phyloP scores from a whole-genome alignment of 2,113 vertebrate species.

The Chionis minor region DNA sequence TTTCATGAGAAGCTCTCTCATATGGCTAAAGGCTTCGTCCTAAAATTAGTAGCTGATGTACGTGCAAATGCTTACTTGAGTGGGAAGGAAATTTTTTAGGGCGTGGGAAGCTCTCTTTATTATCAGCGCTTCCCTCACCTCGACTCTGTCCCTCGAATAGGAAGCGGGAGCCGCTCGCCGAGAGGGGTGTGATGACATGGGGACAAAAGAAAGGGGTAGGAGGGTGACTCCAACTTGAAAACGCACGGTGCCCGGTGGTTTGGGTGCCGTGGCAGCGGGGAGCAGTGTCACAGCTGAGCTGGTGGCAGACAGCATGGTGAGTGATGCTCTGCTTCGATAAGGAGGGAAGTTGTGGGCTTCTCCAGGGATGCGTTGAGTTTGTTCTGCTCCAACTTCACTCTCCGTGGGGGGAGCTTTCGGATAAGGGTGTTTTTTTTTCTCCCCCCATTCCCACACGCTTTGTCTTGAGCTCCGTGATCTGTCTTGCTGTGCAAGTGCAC shows the following conservation, averaged over 20 bases:
- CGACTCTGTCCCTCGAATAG: fast-evolving
- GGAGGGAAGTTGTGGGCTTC: neutral
- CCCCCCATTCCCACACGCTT: neutral
- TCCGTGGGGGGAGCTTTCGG: neutral
- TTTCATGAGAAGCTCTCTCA: neutral
- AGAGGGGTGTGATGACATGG: fast-evolving
- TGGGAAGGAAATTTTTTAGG: slow-evolving; percentile 33
- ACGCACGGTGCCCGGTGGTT: fast-evolving
- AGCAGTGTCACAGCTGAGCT: neutral
- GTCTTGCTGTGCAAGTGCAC: neutral
- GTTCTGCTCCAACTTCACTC: neutral
- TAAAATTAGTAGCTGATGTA: slow-evolving; percentile 4
- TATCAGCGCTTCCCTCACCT: neutral
- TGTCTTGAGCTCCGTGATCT: neutral
- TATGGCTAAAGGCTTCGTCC: neutral
- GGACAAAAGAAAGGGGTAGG: neutral
- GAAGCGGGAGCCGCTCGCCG: fast-evolving
- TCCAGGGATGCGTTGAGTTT: fast-evolving
- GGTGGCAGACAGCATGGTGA: neutral
- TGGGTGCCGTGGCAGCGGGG: fast-evolving
- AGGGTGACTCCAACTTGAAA: fast-evolving
- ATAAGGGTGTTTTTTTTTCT: fast-evolving
- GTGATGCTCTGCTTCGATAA: neutral
- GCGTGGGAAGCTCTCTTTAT: neutral
- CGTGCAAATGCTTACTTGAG: neutral